Base-by-base conservation (phyloP, 2,113 vertebrate species). In the Canis aureus region DNA sequence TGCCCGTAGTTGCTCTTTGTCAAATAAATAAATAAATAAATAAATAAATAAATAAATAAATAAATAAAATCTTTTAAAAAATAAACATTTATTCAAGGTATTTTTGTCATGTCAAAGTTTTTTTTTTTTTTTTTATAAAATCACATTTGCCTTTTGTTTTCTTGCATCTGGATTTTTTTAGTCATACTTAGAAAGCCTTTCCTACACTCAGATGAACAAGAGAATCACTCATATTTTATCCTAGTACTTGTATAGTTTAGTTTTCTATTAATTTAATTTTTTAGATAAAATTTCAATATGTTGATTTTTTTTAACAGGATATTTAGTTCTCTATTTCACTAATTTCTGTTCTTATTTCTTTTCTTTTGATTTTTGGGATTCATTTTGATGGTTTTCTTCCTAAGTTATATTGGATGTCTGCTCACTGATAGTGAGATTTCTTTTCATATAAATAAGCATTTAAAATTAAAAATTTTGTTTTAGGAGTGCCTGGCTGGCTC, bases 321-420 rank as follows among this genome's bases (percentile, higher is more conserved):
- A n/a, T 35, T 93, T 51, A 62, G 32, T 67, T 94, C 73, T 64
- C 69, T 89, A 0, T 92, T 92, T 79, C 20, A 59, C 79, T 85
- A 62, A 89, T 57, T 80, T 85, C 67, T 71, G 25, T 86, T 88
- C 27, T 95, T 80, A 89, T 89, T 97, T 87, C 22, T 55, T 92
- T 92, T 27, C 12, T 88, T 92, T 82, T 66, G n/a, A 25, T 82
- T 94, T 67, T 67, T 62, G 29, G 32, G 20, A 2, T 85, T 97
- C 11, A 71, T 69, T 82, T 78, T 93, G 35, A 43, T 89, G 5
- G 16, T 17, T 19, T 5, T 64, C 87, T 49, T 80, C 51, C 35
- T 38, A 92, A 80, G 51, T 89, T 92, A 32, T 38, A 19, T 64
- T 93, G 43, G 8, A 71, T 92, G 55, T 79, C 57, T 84, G 22